Percentiles rank a stretch among this genome's conserved stretches.
Conservation (phyloP, 2,797 vertebrate genomes). For the Delichon dasypus region DNA sequence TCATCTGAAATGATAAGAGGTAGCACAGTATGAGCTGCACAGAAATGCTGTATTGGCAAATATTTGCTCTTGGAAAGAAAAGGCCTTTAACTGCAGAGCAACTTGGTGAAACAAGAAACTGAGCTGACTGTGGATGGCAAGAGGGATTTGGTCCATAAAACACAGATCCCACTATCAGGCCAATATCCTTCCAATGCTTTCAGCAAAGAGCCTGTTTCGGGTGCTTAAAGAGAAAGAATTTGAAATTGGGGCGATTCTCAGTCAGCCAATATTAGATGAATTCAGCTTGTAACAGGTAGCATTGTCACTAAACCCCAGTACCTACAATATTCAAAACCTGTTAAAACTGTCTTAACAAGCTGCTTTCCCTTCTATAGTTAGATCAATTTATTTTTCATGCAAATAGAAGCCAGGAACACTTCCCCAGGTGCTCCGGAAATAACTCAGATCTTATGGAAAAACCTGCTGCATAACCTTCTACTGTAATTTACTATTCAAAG, state of each 20-base stretch:
- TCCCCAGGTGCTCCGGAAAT: neutral
- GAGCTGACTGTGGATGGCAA: neutral
- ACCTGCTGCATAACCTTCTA: neutral
- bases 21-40: neutral
- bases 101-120: neutral
- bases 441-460: neutral
- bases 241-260: neutral
- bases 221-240: neutral
- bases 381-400: neutral
- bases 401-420: neutral
- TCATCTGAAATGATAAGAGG: neutral
- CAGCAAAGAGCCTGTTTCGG: neutral
- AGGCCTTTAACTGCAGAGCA: neutral
- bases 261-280: neutral
- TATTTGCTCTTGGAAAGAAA: neutral
- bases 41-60: neutral
- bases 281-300: neutral
- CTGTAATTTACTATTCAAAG: neutral
- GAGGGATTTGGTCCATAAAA: neutral
- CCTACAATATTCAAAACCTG: neutral
- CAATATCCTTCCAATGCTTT: neutral
- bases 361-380: neutral
- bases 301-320: neutral
- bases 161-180: neutral
- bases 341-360: neutral